Percentiles rank a stretch among this genome's conserved stretches.
phyloP scores from a whole-genome alignment of 2,888 invertebrate species.

The Lochmaea crataegi region DNA sequence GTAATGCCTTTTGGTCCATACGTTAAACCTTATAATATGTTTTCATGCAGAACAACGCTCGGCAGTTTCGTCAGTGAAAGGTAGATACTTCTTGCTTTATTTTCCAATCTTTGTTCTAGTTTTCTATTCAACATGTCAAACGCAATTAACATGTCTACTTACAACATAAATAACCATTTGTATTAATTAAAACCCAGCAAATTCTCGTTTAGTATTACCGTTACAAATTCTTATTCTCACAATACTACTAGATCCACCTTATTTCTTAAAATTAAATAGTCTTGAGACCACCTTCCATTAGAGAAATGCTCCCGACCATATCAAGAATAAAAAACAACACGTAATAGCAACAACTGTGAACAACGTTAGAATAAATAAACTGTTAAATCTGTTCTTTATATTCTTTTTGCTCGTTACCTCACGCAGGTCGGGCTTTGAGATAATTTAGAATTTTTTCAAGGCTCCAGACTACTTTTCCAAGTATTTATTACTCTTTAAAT shows the following conservation, averaged over 20 bases:
- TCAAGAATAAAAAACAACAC: conserved; percentile 13
- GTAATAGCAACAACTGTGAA: conserved; percentile 21
- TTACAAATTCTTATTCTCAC: background rate
- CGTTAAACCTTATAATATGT: too few relatives aligned
- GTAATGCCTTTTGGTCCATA: too few relatives aligned
- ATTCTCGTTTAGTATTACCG: background rate
- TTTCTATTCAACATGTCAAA: too few relatives aligned
- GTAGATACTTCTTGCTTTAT: too few relatives aligned
- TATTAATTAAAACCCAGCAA: background rate
- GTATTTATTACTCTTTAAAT: too few relatives aligned
- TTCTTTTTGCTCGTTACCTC: background rate
- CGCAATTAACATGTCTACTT: too few relatives aligned
- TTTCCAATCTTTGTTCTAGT: too few relatives aligned
- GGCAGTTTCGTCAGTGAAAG: too few relatives aligned
- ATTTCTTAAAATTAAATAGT: conserved; percentile 20
- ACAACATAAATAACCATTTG: background rate
- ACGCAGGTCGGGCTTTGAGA: background rate
- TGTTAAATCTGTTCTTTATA: conserved; percentile 18
- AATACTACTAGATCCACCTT: conserved; percentile 11
- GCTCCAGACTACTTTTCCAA: background rate
- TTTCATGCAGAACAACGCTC: too few relatives aligned
- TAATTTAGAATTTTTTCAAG: background rate
- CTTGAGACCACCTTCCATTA: conserved; percentile 17
- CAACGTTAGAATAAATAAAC: conserved; percentile 20
- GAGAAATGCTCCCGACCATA: conserved; percentile 8